phyloP scores from a whole-genome alignment of 53 echinoderm and acorn worm genomes.

The Paracentrotus lividus region DNA sequence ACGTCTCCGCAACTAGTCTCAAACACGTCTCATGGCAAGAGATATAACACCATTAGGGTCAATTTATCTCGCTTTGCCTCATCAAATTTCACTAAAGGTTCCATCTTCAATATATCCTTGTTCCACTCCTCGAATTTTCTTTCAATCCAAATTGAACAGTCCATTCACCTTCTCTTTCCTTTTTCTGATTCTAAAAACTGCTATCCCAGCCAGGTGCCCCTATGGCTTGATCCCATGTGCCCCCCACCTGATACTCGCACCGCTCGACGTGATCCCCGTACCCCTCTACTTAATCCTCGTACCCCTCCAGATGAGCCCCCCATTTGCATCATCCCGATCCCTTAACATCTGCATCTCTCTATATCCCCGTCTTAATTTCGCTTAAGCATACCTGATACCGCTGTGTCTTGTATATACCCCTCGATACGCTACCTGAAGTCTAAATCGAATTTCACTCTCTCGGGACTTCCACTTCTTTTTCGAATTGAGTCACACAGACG shows the following conservation, averaged over 20 bases:
- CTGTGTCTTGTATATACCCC: neutral
- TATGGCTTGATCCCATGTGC: too few relatives aligned
- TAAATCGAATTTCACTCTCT: slow-evolving; percentile 43
- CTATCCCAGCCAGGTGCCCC: neutral
- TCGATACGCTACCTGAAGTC: slow-evolving; percentile 7
- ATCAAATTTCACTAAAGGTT: neutral
- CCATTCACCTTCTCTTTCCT: neutral
- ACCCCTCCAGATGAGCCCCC: neutral
- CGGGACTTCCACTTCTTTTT: neutral
- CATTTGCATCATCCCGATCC: slow-evolving; percentile 23
- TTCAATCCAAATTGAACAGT: neutral
- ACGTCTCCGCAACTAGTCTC: too few relatives aligned
- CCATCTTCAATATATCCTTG: neutral
- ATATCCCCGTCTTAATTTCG: neutral
- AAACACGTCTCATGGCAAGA: too few relatives aligned
- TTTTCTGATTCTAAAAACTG: neutral
- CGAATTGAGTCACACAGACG: neutral
- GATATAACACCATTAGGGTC: too few relatives aligned
- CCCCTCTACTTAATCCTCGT: neutral
- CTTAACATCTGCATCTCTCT: neutral
- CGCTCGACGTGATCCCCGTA: neutral
- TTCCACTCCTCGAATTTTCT: neutral
- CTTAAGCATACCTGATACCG: slow-evolving; percentile 9
- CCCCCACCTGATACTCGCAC: neutral
- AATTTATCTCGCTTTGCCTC: neutral